Evolutionary conservation across 2,113 vertebrate species (phyloP), one percentile per base, ranked within the genome.

Genomic region (Syngnathus floridae): DNA sequence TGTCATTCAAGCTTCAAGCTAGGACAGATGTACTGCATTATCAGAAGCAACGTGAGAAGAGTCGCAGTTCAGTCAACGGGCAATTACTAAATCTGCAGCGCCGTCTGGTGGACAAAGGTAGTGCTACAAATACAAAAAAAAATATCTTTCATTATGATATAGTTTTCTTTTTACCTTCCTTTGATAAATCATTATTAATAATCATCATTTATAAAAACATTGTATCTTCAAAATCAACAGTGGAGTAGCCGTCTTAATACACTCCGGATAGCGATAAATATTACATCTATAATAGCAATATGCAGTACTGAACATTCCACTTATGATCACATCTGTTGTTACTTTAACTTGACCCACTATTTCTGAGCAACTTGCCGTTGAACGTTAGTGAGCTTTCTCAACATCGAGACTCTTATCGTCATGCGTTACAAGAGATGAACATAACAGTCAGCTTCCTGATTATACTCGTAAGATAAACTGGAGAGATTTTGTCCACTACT

Each of bases 81-180:
- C 59, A 43, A 61, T 41, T 22, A 16, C 6, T 43, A 16, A 43
- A 22, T 13, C 56, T 40, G 69, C 60, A 75, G 61, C 70, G 72
- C 51, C 67, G 73, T 46, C 84, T 83, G 43, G 62, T 84, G 82
- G 65, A 10, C 22, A 37, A 2, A 12, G 14, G 38, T 4, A 6
- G 43, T 36, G 69, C 21, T 54, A 46, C 43, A 46, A 17, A 46
- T 31, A 51, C 2, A 56, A 26, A 10, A 9, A 13, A n/a, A n/a
- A n/a, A n/a, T n/a, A n/a, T n/a, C n/a, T n/a, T n/a, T n/a, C n/a
- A n/a, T n/a, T n/a, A n/a, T n/a, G n/a, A n/a, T n/a, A n/a, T n/a
- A n/a, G n/a, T n/a, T n/a, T n/a, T 46, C 16, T 16, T 46, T 46
- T 46, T 6, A 46, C 14, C 1, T 46, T 46, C 14, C 43, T 16